Percentiles rank a stretch among this genome's conserved stretches.
Conservation (phyloP, 2,113 vertebrate genomes). For the Pluvialis apricaria region DNA sequence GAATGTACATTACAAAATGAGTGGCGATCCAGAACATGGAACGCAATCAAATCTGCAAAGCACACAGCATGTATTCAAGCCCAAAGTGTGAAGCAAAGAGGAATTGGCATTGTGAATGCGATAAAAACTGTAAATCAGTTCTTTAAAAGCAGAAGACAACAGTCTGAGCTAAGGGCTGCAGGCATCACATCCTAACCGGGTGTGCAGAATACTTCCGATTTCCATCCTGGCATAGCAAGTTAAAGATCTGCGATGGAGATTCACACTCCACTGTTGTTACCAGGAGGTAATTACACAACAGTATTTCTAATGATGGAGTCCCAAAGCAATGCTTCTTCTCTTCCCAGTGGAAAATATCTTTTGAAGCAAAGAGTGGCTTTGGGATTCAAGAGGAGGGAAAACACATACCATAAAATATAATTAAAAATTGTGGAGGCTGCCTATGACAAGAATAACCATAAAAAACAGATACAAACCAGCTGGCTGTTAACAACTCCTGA, state of each 20-base stretch:
- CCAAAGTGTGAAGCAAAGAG: constrained; percentile 9
- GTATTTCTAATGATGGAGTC: constrained; percentile 69
- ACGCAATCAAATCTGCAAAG: constrained; percentile 28
- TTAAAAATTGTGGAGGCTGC: constrained; percentile 87
- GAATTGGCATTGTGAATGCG: constrained; percentile 37
- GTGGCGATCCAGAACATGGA: background rate
- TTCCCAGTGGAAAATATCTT: constrained; percentile 76
- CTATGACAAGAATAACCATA: constrained; percentile 87
- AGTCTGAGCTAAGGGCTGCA: background rate
- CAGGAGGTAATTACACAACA: constrained; percentile 72
- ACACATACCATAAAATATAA: constrained; percentile 86
- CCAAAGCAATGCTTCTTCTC: constrained; percentile 64
- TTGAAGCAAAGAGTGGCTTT: constrained; percentile 75
- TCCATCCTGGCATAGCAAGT: constrained; percentile 36
- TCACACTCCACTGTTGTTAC: constrained; percentile 65
- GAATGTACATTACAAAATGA: background rate
- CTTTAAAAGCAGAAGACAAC: constrained; percentile 26
- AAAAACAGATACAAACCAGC: constrained; percentile 88
- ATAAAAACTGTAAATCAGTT: constrained; percentile 29
- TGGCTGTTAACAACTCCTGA: constrained; percentile 86
- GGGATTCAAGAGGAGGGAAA: constrained; percentile 80
- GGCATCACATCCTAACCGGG: background rate
- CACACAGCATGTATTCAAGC: constrained; percentile 20
- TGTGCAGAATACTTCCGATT: constrained; percentile 32
- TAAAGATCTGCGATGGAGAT: constrained; percentile 50